phyloP scores from a whole-genome alignment of 2,113 vertebrate genomes.

The Pheucticus melanocephalus region DNA sequence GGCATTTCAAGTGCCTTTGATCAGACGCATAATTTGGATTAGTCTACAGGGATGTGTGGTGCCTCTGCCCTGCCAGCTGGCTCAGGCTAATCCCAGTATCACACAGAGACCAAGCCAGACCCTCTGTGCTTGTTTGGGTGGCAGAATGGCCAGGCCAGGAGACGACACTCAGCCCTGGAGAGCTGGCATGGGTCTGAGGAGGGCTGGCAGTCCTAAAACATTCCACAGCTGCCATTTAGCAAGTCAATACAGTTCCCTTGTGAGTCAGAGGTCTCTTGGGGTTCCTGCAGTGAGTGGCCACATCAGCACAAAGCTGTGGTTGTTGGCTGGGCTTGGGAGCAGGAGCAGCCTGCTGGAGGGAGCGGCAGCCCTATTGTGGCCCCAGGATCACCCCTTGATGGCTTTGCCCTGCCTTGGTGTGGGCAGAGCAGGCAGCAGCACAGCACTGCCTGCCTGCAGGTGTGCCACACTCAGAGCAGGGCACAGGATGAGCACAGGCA shows the following conservation, averaged over 20 bases:
- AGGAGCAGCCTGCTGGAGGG: background rate
- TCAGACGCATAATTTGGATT: background rate
- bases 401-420: background rate
- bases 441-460: background rate
- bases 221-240: background rate
- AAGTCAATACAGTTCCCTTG: background rate
- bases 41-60: background rate
- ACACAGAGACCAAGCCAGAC: background rate
- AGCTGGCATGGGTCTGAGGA: background rate
- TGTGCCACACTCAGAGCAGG: rapidly evolving
- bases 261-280: background rate
- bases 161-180: background rate
- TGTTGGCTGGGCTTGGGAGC: background rate
- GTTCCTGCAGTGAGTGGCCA: background rate
- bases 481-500: background rate
- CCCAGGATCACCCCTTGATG: background rate
- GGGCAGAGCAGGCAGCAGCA: background rate
- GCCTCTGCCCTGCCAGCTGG: background rate
- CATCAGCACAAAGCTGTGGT: background rate
- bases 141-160: background rate
- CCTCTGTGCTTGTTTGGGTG: background rate
- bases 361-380: rapidly evolving
- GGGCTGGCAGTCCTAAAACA: background rate
- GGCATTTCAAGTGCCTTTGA: background rate
- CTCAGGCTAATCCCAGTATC: background rate